Evolutionary conservation across 2,888 invertebrate species (phyloP).

Genomic region (Hyppa rectilinea): DNA sequence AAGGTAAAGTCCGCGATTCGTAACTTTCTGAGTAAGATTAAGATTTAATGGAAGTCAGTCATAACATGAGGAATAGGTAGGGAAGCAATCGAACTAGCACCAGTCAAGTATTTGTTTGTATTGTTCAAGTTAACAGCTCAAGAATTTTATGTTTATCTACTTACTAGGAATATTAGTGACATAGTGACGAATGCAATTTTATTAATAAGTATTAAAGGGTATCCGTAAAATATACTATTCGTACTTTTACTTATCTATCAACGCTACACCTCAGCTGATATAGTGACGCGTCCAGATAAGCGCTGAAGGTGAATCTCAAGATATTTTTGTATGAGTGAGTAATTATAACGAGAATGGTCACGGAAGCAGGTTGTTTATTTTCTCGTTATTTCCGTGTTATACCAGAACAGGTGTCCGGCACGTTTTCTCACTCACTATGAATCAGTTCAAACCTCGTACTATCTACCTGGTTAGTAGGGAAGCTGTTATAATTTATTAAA

Average conservation of each 20-base stretch:
- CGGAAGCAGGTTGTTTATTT: conserved; percentile 38
- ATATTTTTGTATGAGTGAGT: conserved; percentile 27
- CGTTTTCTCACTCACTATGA: conserved; percentile 1
- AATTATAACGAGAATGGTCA: conserved; percentile 17
- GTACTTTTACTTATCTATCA: too few species aligned
- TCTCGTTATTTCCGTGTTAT: conserved; percentile 29
- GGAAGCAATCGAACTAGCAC: background rate
- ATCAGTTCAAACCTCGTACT: conserved; percentile 10
- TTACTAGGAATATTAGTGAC: conserved; percentile 5
- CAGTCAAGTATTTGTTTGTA: conserved; percentile 8
- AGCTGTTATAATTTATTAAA: background rate
- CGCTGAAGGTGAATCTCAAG: conserved; percentile 36
- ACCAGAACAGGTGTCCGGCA: background rate
- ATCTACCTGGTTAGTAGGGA: background rate
- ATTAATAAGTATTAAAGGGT: too few species aligned
- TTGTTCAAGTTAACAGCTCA: conserved; percentile 13
- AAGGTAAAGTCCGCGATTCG: background rate
- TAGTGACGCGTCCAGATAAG: background rate
- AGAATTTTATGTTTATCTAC: conserved; percentile 6
- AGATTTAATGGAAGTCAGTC: background rate
- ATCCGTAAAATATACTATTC: too few species aligned
- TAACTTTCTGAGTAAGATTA: background rate
- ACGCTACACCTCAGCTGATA: background rate
- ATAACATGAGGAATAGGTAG: background rate
- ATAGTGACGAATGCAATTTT: conserved; percentile 5